Conservation (phyloP, 1,140 invertebrate genomes). For the Megalopta genalis region DNA sequence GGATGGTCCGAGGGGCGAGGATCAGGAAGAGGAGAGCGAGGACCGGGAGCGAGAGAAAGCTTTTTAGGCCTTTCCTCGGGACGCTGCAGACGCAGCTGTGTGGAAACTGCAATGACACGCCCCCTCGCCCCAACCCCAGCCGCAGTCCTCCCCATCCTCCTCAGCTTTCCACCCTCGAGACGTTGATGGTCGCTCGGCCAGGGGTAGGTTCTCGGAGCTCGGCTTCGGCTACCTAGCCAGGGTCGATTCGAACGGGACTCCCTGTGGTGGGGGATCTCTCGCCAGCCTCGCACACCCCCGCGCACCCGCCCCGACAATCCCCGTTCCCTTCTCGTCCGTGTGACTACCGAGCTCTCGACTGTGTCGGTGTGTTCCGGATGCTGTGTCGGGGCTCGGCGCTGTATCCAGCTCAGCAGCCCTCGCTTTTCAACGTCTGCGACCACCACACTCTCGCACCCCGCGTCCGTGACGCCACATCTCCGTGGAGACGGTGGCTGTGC, state of each 20-base stretch:
- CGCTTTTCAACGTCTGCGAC: background rate
- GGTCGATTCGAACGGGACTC: conserved; percentile 63
- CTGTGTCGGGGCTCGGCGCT: background rate
- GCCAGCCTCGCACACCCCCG: no score
- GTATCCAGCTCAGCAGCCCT: background rate
- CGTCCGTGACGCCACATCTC: background rate
- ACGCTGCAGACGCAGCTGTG: conserved; percentile 61
- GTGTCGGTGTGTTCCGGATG: background rate
- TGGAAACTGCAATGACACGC: conserved; percentile 62
- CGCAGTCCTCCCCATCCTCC: background rate
- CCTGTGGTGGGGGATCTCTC: conserved; percentile 20
- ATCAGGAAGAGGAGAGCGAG: no score
- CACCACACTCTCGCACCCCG: background rate
- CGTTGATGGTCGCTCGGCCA: conserved; percentile 38
- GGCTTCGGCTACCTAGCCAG: conserved; percentile 52
- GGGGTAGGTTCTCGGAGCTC: conserved; percentile 48
- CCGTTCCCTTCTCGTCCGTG: background rate
- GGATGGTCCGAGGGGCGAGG: background rate
- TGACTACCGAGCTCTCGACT: background rate
- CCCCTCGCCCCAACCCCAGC: conserved; percentile 40
- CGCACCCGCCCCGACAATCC: background rate
- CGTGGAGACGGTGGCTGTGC: conserved; percentile 42
- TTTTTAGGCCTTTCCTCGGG: conserved; percentile 51
- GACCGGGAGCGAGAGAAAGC: conserved; percentile 11
- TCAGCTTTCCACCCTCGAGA: conserved; percentile 45